Conservation (phyloP, 2,888 invertebrate species). For the Drosophila kanekoi region DNA sequence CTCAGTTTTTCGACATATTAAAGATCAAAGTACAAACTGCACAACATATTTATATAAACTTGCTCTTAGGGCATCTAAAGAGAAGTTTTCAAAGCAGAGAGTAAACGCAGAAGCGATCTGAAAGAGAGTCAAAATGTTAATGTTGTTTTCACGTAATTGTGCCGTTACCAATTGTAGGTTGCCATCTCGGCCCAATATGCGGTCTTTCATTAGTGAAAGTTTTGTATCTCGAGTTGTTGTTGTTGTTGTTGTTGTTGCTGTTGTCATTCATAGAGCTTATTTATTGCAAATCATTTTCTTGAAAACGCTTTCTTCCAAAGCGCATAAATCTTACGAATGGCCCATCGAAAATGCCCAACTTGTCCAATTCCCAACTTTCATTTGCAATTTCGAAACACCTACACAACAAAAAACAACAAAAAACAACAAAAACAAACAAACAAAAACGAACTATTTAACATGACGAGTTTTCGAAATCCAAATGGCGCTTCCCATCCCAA, state of each 20-base stretch:
- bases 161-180: constrained; percentile 61
- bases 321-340: constrained; percentile 48
- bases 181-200: constrained; percentile 28
- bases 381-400: constrained; percentile 42
- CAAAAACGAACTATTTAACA: constrained; percentile 30
- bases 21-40: background rate
- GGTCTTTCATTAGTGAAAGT: constrained; percentile 68
- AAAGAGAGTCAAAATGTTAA: constrained; percentile 37
- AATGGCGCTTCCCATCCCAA: constrained; percentile 1
- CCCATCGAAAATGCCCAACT: constrained; percentile 49
- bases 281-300: constrained; percentile 67
- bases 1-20: no score
- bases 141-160: constrained; percentile 49
- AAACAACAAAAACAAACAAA: background rate
- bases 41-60: constrained; percentile 5
- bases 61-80: background rate
- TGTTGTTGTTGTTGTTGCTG: constrained; percentile 18
- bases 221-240: constrained; percentile 14
- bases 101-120: constrained; percentile 8
- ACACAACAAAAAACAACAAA: constrained; percentile 8
- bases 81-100: constrained; percentile 3
- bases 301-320: constrained; percentile 45
- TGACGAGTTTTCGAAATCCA: constrained; percentile 49
- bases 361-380: constrained; percentile 57
- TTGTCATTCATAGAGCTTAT: constrained; percentile 40